These are phyloP conservation scores for Lepisosteus osseus DNA, from an alignment of 2,113 vertebrate species.

Conservation along the genomic window DNA sequence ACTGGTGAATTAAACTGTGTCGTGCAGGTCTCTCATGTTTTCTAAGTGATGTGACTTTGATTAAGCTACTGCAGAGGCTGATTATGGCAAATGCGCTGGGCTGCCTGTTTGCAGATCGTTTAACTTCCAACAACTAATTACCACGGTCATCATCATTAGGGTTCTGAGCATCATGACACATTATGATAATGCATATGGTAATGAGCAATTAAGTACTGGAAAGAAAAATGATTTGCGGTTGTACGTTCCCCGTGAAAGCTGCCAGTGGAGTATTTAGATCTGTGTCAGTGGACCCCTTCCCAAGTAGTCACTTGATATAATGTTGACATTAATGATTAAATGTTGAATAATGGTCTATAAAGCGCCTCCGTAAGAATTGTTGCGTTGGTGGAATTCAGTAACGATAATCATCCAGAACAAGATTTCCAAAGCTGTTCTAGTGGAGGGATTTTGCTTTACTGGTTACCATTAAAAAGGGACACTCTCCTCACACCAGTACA, in stretches of 20 bases:
- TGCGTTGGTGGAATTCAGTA: background rate
- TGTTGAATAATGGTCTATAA: no score
- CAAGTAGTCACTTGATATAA: no score
- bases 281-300: background rate
- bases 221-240: background rate
- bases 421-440: no score
- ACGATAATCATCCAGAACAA: no score
- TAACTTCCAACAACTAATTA: slow-evolving; percentile 24
- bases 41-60: slow-evolving; percentile 8
- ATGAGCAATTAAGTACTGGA: slow-evolving; percentile 17
- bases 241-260: background rate
- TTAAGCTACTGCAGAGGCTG: background rate
- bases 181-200: slow-evolving; percentile 23
- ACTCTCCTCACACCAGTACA: no score
- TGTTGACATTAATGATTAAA: no score
- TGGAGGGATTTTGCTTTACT: no score
- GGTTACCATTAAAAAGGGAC: no score
- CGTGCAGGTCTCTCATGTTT: background rate
- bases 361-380: background rate
- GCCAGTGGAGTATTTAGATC: background rate
- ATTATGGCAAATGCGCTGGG: background rate
- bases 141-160: slow-evolving; percentile 21
- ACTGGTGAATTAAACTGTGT: background rate
- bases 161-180: slow-evolving; percentile 18
- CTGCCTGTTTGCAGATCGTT: slow-evolving; percentile 13